A percentile compares a stretch with the other conserved stretches of the same genome.
Conservation (phyloP, 2,888 invertebrate species). For the Rhorus exstirpatorius region DNA sequence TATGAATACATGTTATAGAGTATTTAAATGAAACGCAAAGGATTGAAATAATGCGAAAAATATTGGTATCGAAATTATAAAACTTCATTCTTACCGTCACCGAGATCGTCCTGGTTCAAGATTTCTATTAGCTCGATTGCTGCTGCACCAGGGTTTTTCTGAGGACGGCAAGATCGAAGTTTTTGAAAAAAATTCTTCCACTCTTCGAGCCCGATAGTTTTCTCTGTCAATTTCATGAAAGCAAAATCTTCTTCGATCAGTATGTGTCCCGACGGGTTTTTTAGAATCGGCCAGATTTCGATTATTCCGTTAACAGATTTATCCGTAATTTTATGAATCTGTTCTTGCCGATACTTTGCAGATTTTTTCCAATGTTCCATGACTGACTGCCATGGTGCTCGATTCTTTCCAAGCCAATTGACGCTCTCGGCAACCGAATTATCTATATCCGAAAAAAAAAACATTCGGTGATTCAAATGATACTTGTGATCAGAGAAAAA, state of each 20-base stretch:
- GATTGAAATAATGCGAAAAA: no score
- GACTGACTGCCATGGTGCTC: constrained; percentile 36
- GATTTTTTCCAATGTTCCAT: constrained; percentile 38
- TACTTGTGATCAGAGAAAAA: no score
- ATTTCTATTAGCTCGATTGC: constrained; percentile 20
- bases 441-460: constrained; percentile 7
- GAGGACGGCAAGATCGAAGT: constrained; percentile 1
- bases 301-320: constrained; percentile 34
- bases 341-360: constrained; percentile 24
- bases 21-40: no score
- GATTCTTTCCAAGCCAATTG: constrained; percentile 41
- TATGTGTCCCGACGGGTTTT: constrained; percentile 22
- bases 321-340: constrained; percentile 26
- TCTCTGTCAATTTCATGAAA: constrained; percentile 16
- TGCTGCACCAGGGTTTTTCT: neutral
- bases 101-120: constrained; percentile 25
- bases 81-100: constrained; percentile 18
- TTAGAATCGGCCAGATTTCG: constrained; percentile 21
- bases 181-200: constrained; percentile 27
- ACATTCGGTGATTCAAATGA: no score
- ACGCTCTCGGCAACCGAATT: constrained; percentile 9
- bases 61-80: no score
- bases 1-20: neutral
- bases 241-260: constrained; percentile 40
- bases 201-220: constrained; percentile 21